A percentile compares a stretch with the other conserved stretches of the same genome.
Evolutionary conservation across 2,888 invertebrate genomes (phyloP).

Genomic region (Tachina grossa): DNA sequence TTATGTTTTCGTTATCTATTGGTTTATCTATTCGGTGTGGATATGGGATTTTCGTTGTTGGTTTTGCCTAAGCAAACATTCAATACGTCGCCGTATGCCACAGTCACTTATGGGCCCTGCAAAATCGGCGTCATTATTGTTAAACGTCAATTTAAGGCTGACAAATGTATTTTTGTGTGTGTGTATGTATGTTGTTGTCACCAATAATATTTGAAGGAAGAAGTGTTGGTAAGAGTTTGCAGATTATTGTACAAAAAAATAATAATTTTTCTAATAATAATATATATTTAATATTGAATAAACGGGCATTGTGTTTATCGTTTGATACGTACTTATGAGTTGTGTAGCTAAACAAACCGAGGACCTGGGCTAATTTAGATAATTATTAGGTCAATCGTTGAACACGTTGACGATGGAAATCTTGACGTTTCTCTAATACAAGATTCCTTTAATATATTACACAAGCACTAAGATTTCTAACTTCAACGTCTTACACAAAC

Average conservation of each 20-base stretch:
- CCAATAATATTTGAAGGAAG: background rate
- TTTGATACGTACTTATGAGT: too few relatives aligned
- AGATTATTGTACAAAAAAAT: background rate
- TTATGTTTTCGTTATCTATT: slow-evolving; percentile 64
- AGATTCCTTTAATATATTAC: too few relatives aligned
- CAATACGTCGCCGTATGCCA: background rate
- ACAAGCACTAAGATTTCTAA: too few relatives aligned
- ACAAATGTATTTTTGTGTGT: background rate
- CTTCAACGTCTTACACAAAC: too few relatives aligned
- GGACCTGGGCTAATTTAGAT: too few relatives aligned
- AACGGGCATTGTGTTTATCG: too few relatives aligned
- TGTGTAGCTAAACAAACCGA: too few relatives aligned
- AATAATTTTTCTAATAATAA: background rate
- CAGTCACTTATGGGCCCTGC: background rate
- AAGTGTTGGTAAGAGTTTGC: background rate
- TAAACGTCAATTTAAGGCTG: slow-evolving; percentile 13
- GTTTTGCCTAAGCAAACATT: slow-evolving; percentile 16
- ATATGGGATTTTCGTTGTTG: slow-evolving; percentile 36
- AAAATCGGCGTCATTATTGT: slow-evolving; percentile 20
- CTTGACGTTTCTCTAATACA: too few relatives aligned
- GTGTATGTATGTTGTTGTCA: too few relatives aligned
- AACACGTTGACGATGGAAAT: too few relatives aligned
- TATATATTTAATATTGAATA: too few relatives aligned
- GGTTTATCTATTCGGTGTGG: slow-evolving; percentile 59
- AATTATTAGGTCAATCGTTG: too few relatives aligned